These are phyloP conservation scores for Phenganax subtilis DNA, from an alignment of 92 coral and sea anemone species.

Conservation along the genomic window DNA sequence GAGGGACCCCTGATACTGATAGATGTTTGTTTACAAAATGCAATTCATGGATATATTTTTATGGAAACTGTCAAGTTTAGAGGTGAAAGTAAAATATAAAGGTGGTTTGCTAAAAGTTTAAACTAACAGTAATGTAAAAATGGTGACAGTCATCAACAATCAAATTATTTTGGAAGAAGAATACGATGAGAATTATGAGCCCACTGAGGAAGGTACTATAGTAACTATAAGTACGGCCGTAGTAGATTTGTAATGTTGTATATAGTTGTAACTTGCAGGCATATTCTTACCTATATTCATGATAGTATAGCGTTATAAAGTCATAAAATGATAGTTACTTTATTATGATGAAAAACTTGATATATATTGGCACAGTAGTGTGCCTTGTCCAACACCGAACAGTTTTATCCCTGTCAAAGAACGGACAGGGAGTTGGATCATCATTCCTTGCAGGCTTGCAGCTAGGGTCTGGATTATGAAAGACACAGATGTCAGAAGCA, in stretches of 20 bases:
- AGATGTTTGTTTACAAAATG: neutral
- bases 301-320: neutral
- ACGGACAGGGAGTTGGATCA: too few species aligned
- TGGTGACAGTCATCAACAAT: slow-evolving; percentile 85
- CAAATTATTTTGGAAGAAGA: slow-evolving; percentile 91
- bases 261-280: too few species aligned
- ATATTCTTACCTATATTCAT: too few species aligned
- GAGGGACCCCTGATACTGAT: neutral
- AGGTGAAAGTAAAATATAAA: neutral
- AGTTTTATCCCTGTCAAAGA: too few species aligned
- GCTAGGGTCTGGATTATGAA: too few species aligned
- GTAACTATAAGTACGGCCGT: neutral
- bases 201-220: slow-evolving; percentile 76
- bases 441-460: too few species aligned
- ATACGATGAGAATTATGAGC: slow-evolving; percentile 88
- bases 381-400: too few species aligned
- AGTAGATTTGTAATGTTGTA: neutral
- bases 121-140: slow-evolving; percentile 1
- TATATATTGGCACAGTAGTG: too few species aligned
- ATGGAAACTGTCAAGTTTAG: neutral
- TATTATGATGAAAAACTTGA: too few species aligned
- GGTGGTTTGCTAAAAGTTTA: neutral
- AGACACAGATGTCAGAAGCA: too few species aligned
- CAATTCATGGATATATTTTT: neutral
- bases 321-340: too few species aligned